Conservation (phyloP, 1,140 invertebrate species). For the Chrysopa pallens region DNA sequence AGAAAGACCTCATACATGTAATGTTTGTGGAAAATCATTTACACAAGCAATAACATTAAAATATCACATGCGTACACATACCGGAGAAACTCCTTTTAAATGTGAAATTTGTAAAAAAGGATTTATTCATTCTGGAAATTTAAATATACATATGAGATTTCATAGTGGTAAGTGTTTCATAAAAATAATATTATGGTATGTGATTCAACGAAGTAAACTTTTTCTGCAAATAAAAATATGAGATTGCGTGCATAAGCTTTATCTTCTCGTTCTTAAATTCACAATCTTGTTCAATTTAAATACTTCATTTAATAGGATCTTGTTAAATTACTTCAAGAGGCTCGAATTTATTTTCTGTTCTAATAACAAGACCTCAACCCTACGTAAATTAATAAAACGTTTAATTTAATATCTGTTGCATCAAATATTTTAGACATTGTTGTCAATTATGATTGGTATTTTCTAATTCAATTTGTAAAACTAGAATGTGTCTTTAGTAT, state of each 20-base stretch:
- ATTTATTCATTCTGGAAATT: constrained; percentile 37
- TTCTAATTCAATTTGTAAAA: too few species aligned
- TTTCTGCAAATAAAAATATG: neutral
- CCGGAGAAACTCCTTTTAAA: constrained; percentile 54
- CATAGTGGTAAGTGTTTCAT: constrained; percentile 3
- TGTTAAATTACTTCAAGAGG: too few species aligned
- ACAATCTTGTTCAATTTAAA: neutral
- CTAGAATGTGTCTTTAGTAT: too few species aligned
- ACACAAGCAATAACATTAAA: constrained; percentile 29
- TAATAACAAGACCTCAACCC: too few species aligned
- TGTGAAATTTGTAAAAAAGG: constrained; percentile 48
- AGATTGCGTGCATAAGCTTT: neutral
- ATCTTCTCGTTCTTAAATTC: neutral
- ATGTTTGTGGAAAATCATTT: constrained; percentile 44
- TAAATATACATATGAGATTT: constrained; percentile 28
- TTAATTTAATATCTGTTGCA: too few species aligned
- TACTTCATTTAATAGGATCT: too few species aligned
- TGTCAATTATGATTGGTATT: too few species aligned
- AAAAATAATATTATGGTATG: neutral
- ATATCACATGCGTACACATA: constrained; percentile 50
- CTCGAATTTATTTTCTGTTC: too few species aligned
- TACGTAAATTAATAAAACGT: too few species aligned
- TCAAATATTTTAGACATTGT: too few species aligned
- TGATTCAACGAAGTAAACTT: neutral
- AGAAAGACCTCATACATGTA: constrained; percentile 46